Conservation (phyloP, 2,888 invertebrate genomes). For the Pterobdella sp. region DNA sequence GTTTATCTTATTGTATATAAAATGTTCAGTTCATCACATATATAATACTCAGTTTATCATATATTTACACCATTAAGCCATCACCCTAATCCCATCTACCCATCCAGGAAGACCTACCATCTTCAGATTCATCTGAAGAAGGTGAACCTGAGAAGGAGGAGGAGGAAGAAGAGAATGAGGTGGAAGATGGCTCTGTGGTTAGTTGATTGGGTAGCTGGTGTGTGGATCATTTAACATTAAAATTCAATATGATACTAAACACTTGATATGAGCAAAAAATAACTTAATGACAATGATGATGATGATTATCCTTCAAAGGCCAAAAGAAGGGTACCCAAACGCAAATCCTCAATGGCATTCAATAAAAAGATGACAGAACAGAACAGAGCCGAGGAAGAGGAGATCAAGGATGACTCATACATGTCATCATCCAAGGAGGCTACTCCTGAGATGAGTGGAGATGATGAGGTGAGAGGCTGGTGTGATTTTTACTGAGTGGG, state of each 20-base stretch:
- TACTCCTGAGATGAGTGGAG: background rate
- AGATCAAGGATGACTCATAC: background rate
- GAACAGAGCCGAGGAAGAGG: background rate
- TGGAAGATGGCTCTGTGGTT: background rate
- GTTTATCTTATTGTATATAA: background rate
- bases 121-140: slow-evolving; percentile 2
- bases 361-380: slow-evolving; percentile 6
- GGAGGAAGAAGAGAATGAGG: background rate
- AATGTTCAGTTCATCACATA: background rate
- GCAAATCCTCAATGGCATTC: slow-evolving; percentile 25
- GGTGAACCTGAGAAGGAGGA: slow-evolving; percentile 3
- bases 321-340: slow-evolving; percentile 12
- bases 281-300: background rate
- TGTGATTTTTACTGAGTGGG: no score
- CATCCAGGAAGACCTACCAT: background rate
- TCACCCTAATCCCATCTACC: background rate
- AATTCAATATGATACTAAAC: background rate
- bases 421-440: slow-evolving; percentile 11
- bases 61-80: background rate
- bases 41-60: background rate
- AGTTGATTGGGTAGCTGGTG: no score
- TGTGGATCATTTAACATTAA: background rate
- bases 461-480: background rate
- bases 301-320: background rate
- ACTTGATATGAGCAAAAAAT: background rate